Evolutionary conservation across 2,113 vertebrate species (phyloP).

Genomic region (Prochilodus magdalenae): DNA sequence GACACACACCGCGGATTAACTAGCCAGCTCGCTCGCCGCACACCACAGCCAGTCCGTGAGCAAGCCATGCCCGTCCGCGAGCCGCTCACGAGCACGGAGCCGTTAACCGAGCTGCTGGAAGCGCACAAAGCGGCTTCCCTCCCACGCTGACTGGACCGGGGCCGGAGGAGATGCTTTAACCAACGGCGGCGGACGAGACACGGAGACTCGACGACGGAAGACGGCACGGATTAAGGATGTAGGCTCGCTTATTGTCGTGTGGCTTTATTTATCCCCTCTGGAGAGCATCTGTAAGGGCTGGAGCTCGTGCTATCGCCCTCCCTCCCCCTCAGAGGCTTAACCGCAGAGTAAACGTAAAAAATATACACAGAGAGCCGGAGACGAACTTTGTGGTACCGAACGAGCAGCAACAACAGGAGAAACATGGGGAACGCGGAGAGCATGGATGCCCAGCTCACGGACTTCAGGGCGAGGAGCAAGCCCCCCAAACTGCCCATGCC

Average conservation of each 20-base stretch:
- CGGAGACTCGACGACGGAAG: too few relatives aligned
- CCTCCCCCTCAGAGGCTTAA: too few relatives aligned
- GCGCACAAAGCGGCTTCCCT: conserved; percentile 5
- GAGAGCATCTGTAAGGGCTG: neutral
- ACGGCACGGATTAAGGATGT: conserved; percentile 15
- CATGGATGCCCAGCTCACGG: conserved; percentile 90
- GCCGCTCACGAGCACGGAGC: conserved; percentile 35
- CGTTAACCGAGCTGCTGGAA: conserved; percentile 27
- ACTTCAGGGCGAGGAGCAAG: conserved; percentile 86
- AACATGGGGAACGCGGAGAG: conserved; percentile 85
- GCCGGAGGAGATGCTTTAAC: conserved; percentile 35
- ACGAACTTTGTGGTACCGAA: too few relatives aligned
- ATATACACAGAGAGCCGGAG: neutral
- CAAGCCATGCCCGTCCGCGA: conserved; percentile 51
- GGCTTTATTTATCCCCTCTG: neutral
- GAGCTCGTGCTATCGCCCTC: neutral
- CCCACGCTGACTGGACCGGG: neutral
- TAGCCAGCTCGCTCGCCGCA: conserved; percentile 30
- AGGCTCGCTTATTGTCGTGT: conserved; percentile 33
- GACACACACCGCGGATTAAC: conserved; percentile 47
- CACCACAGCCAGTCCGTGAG: neutral
- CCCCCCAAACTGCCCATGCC: conserved; percentile 94
- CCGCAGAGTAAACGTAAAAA: too few relatives aligned
- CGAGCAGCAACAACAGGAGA: neutral
- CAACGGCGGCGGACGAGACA: too few relatives aligned